phyloP scores from a whole-genome alignment of 1,140 invertebrate species.

The Euwallacea similis region DNA sequence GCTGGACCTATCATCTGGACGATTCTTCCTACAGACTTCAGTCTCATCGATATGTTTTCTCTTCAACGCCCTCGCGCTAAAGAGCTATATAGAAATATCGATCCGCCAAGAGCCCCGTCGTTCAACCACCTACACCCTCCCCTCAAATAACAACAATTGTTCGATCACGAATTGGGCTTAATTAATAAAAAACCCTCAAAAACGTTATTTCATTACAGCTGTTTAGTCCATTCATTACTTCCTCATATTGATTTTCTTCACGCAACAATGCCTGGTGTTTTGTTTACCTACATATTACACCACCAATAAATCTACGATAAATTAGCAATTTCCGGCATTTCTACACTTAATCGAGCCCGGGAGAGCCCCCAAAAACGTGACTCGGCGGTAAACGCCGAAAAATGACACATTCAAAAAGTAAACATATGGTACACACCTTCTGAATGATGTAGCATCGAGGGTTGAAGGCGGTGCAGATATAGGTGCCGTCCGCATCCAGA shows the following conservation, averaged over 20 bases:
- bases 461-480: constrained; percentile 63
- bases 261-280: no score
- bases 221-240: no score
- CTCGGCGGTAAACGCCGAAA: no score
- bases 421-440: constrained; percentile 56
- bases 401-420: constrained; percentile 1
- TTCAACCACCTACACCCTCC: constrained; percentile 25
- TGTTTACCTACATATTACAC: background rate
- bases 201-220: background rate
- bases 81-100: constrained; percentile 4
- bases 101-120: constrained; percentile 4
- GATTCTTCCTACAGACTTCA: no score
- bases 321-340: no score
- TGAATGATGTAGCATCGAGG: constrained; percentile 65
- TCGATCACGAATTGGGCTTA: no score
- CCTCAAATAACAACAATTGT: no score
- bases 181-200: no score
- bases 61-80: constrained; percentile 13
- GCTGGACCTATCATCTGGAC: no score
- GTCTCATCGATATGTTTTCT: background rate
- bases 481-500: constrained; percentile 61
- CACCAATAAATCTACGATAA: background rate
- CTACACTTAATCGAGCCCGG: no score
- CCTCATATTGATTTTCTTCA: no score
- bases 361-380: no score